Base-by-base conservation (phyloP, 1,140 invertebrate genomes). In the Sminthurinus signatus region DNA sequence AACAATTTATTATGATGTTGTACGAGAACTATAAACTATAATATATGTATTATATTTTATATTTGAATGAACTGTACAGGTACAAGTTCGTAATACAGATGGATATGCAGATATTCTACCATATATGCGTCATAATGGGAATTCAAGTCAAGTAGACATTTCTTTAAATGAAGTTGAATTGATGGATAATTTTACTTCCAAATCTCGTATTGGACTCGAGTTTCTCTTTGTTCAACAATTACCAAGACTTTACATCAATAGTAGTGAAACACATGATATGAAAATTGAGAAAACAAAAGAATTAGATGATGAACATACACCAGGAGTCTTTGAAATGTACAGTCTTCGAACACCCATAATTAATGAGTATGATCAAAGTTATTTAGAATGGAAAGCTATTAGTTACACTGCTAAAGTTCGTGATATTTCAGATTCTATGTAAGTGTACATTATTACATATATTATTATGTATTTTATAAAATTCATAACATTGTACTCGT, bases 291-390 rank as follows among this genome's bases (percentile, higher is more conserved):
- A 44, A 15, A 23, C 50, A 0, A 29, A 28, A 10, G 56, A 50
- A n/a, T 52, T 72, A 31, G 65, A 69, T 56, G 70, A 72, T 55
- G 70, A 72, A 43, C 65, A 69, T 19, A 69, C 29, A 28, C 70
- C 70, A 10, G 70, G 70, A 4, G 67, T 69, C 12, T 72, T 72
- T 46, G 60, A 68, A 59, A 44, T 64, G 17, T 58, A 42, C 31
- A 61, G 36, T 44, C 1, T 72, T 3, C 28, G 59, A 36, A 69
- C 67, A 4, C 70, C 70, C 3, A 25, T 64, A 21, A 8, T 64
- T n/a, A 36, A 54, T 31, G 15, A 36, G 0, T 32, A 36, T 23
- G 67, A 72, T 23, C 64, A 67, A 42, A 62, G 63, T 32, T 72
- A 58, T 59, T 2, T 72, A 1, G 48, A 72, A 58, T 72, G 70